Base-by-base conservation (phyloP, 1,140 invertebrate genomes). In the Phymorhynchus buccinoides region DNA sequence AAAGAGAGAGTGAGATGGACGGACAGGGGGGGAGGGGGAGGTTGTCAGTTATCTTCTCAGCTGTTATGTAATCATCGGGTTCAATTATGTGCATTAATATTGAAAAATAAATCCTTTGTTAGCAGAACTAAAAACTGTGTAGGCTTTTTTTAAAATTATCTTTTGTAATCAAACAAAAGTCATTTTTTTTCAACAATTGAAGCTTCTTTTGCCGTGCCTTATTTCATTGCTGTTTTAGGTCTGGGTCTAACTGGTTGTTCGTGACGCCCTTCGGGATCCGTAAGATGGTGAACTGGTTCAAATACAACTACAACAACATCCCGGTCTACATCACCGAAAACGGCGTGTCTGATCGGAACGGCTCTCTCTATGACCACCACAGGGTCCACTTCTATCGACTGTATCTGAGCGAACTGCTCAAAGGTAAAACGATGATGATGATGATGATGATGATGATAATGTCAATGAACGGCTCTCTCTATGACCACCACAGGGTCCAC, bases 251-350 rank as follows among this genome's bases (percentile, higher is more conserved):
- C 37, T 93, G 91, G 90, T 79, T 93, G n/a, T 86, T 85, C 12
- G 90, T 92, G 12, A 91, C 95, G 48, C 96, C 96, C 4, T 95
- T 95, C 93, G 96, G 96, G 9, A 94, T 97, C 85, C 93, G 95
- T 37, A 95, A 95, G 86, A 90, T 95, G 41, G 89, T 96, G 16
- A 95, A 95, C 75, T 95, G 95, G 94, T 94, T 96, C 27, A 94
- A 94, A 82, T 89, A 93, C 0, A 92, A 94, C 22, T 97, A 96
- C 89, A 91, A 94, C 86, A 95, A 96, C 91, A 94, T 95, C 0
- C 88, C 92, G 12, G 93, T 96, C 0, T 92, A 95, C 12, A 93
- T 97, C 1, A 96, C 96, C 0, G 96, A 96, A 93, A 96, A 96
- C 89, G 96, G 96, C 42, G 94, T 91, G 90, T 94, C 92, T 84